A percentile compares a stretch with the other conserved stretches of the same genome.
phyloP scores from a whole-genome alignment of 2,888 invertebrate genomes.

The Tipula helvola region DNA sequence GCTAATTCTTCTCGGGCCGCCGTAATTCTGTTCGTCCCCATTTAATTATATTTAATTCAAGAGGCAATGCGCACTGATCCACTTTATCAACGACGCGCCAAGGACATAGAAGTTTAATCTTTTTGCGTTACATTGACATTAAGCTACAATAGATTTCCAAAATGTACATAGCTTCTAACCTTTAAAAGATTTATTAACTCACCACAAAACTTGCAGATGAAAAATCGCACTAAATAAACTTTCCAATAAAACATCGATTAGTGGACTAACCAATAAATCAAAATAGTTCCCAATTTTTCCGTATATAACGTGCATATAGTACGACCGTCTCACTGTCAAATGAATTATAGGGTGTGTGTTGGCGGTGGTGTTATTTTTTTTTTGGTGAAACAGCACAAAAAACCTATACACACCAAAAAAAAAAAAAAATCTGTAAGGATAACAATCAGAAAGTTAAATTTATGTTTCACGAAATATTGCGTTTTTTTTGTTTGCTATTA shows the following conservation, averaged over 20 bases:
- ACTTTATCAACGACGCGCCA: too few species aligned
- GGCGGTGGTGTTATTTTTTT: not conserved
- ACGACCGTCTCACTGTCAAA: not conserved
- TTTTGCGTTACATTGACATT: not conserved
- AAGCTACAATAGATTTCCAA: not conserved
- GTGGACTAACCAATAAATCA: not conserved
- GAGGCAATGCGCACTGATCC: too few species aligned
- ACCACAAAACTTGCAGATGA: not conserved
- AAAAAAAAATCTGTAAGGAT: not conserved
- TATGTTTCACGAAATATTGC: not conserved
- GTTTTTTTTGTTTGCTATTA: not conserved
- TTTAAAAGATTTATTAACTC: not conserved
- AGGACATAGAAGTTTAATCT: too few species aligned
- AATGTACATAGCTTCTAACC: not conserved
- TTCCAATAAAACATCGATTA: not conserved
- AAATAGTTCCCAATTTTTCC: not conserved
- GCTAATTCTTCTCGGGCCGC: too few species aligned
- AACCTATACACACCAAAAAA: not conserved
- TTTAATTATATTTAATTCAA: too few species aligned
- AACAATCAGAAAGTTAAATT: slow-evolving; percentile 4
- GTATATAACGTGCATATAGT: not conserved
- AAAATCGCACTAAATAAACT: not conserved
- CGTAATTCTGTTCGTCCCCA: too few species aligned
- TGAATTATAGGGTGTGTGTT: not conserved
- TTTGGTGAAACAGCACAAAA: not conserved